phyloP scores from a whole-genome alignment of 2,888 invertebrate species.

The Hyppa rectilinea region DNA sequence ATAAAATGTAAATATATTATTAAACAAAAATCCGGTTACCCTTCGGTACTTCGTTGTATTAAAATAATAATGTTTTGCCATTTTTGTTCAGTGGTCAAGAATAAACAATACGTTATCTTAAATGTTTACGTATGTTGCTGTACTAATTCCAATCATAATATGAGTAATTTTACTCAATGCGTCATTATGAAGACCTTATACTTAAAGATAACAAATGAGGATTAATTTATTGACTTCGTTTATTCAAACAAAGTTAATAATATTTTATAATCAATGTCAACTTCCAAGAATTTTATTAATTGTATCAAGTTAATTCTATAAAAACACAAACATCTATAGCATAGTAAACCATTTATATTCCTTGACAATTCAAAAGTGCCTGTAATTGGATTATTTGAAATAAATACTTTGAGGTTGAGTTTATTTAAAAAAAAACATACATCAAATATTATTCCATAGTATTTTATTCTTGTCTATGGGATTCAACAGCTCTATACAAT shows the following conservation, averaged over 20 bases:
- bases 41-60: not conserved
- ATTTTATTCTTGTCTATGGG: no score
- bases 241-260: not conserved
- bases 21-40: not conserved
- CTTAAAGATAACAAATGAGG: constrained; percentile 29
- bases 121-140: constrained; percentile 26
- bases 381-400: no score
- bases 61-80: not conserved
- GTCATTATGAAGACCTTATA: constrained; percentile 26
- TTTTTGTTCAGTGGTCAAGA: not conserved
- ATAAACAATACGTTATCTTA: constrained; percentile 36
- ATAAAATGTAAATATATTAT: not conserved
- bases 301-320: no score
- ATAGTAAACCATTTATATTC: no score
- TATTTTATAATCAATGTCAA: constrained; percentile 9
- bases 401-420: no score
- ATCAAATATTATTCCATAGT: no score
- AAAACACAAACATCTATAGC: no score
- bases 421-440: no score
- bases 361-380: no score
- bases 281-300: not conserved
- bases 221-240: constrained; percentile 22
- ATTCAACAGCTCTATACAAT: constrained; percentile 39
- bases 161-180: constrained; percentile 9
- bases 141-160: constrained; percentile 25